Evolutionary conservation across 2,888 invertebrate species (phyloP), one percentile per base, ranked within the genome.

Genomic region (Hypena proboscidalis): DNA sequence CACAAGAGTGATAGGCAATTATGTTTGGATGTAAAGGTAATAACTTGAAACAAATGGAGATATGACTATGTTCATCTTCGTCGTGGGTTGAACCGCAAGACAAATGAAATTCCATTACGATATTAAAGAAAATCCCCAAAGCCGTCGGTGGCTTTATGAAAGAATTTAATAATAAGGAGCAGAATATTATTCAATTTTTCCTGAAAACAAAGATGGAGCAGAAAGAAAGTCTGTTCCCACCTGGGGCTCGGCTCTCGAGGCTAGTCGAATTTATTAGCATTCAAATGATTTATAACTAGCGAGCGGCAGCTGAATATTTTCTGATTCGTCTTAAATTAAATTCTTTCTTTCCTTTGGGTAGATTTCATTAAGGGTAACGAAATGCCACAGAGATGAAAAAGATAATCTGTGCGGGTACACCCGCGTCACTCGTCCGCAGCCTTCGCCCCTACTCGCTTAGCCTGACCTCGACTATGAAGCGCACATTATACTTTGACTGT

Each of bases 251-350:
- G 70, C n/a, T n/a, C n/a, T n/a, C n/a, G n/a, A 72, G 82, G 77
- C 81, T 80, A 85, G 84, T 86, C 82, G 89, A 89, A 90, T 89
- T 90, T 89, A 90, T 90, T 90, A 90, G 88, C 90, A 90, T 90
- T 89, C 88, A 90, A 90, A 90, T 89, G 88, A 90, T 90, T 90
- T 89, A 90, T 90, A 90, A 90, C 89, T 89, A 88, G 88, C 84
- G 75, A 82, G 83, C 79, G 85, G 86, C 85, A 85, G 85, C 85
- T 88, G 89, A 88, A 89, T 87, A 89, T 88, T 87, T 88, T 88
- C 87, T 85, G 88, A 90, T 90, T 88, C 88, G 80, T 80, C 86
- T 86, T 87, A 89, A 90, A 90, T 89, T 88, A 89, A 90, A 89
- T 89, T 90, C 85, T 90, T 89, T 88, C 85, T 85, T 89, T 85